Base-by-base conservation (phyloP, 2,888 invertebrate species). In the Acanthosepion esculentum region DNA sequence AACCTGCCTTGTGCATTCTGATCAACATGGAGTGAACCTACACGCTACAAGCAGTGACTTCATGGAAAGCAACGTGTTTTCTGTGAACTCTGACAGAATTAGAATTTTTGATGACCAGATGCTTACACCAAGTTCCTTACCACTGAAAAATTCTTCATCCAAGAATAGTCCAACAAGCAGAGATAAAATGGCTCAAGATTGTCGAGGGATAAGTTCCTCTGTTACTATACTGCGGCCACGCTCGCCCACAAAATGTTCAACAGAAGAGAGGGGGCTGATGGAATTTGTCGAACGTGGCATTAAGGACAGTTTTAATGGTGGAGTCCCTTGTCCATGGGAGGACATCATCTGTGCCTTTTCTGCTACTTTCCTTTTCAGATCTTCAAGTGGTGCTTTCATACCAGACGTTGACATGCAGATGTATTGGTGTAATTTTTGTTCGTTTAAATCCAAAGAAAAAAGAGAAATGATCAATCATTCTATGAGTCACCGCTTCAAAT, bases 211-310 rank as follows among this genome's bases (percentile, higher is more conserved):
- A 29, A 93, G 93, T 29, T 50, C 93, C 29, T 93, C 93, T 93
- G 93, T 93, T 48, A 93, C 93, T 18, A 95, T 95, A 78, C 53
- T 95, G 5, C 95, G 96, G 20, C 96, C 96, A 18, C 95, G 95
- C 48, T 96, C 96, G 94, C 96, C 96, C 0, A 96, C 96, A 18
- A 94, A 92, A 18, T 96, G 96, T 94, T 95, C 95, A 48, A 95
- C 95, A 41, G 95, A 95, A 33, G 95, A 95, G 48, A 95, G 95
- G n/a, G 96, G 96, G 20, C 50, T 96, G 55, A 96, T 96, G 95
- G 96, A 96, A 93, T 95, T 95, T 18, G 94, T 93, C 50, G 96
- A 96, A 15, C 94, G 95, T 94, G 96, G 96, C 18, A 93, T 95
- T n/a, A 94, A 95, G 48, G 95, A 95, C 92, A 26, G 48, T n/a